Evolutionary conservation across 2,797 vertebrate genomes (phyloP).

Genomic region (Melanotaenia boesemani): DNA sequence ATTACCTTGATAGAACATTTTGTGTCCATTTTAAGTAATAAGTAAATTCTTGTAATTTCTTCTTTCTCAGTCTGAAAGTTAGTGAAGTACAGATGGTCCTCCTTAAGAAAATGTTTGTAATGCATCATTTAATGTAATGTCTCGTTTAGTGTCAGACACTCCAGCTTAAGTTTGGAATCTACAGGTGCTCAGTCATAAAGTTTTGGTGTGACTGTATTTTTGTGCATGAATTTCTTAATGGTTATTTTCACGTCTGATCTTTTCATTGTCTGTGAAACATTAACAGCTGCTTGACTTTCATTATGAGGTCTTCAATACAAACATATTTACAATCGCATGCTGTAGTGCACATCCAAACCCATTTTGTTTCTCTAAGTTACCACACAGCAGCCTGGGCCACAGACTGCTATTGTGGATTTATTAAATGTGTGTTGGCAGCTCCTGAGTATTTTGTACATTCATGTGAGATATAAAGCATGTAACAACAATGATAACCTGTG

Average conservation of each 20-base stretch:
- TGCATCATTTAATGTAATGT: neutral
- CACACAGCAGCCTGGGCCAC: constrained; percentile 30
- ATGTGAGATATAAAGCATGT: constrained; percentile 66
- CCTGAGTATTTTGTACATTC: constrained; percentile 46
- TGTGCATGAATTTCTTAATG: constrained; percentile 9
- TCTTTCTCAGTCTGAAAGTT: constrained; percentile 13
- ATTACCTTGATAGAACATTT: neutral
- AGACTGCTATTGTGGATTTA: constrained; percentile 42
- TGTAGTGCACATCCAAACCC: constrained; percentile 9
- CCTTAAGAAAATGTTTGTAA: constrained; percentile 16
- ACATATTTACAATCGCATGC: constrained; percentile 8
- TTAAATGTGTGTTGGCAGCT: constrained; percentile 26
- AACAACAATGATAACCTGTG: constrained; percentile 74
- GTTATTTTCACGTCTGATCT: neutral
- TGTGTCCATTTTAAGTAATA: neutral
- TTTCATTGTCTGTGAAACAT: constrained; percentile 8
- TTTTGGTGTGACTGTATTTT: constrained; percentile 2
- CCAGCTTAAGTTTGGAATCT: constrained; percentile 23
- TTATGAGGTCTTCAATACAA: constrained; percentile 18
- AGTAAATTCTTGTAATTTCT: constrained; percentile 9
- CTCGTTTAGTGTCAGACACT: constrained; percentile 12
- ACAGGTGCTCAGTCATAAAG: constrained; percentile 12
- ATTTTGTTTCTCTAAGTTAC: constrained; percentile 25
- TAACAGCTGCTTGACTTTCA: neutral
- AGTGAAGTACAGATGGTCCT: constrained; percentile 9